phyloP scores from a whole-genome alignment of 2,113 vertebrate species.

The Zingel zingel region DNA sequence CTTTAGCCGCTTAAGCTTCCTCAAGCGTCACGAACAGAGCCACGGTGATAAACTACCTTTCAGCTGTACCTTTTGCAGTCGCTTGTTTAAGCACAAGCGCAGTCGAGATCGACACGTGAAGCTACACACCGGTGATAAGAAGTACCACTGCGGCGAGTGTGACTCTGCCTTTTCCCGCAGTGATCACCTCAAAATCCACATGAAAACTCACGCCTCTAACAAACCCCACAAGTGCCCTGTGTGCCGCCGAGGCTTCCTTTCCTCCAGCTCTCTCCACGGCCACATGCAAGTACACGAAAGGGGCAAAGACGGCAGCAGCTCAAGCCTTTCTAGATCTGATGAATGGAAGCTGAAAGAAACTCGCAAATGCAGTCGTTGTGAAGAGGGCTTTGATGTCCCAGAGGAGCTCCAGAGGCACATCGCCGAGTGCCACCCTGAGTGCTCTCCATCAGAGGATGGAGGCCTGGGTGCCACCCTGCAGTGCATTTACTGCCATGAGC shows the following conservation, averaged over 20 bases:
- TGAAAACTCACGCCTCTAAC: conserved; percentile 99
- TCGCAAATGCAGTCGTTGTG: conserved; percentile 97
- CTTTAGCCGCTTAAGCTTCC: conserved; percentile 97
- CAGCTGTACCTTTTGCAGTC: conserved; percentile 97
- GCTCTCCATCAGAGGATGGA: conserved; percentile 94
- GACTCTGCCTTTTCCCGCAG: conserved; percentile 97
- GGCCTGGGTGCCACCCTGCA: conserved; percentile 91
- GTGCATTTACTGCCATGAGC: conserved; percentile 97
- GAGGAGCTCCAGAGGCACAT: conserved; percentile 98
- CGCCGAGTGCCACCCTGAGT: conserved; percentile 96
- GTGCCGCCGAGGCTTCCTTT: conserved; percentile 96
- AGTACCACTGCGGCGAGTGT: conserved; percentile 98
- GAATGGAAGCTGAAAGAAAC: conserved; percentile 97
- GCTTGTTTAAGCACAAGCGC: conserved; percentile 98
- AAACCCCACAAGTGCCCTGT: conserved; percentile 99
- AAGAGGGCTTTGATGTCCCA: conserved; percentile 97
- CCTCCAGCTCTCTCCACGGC: conserved; percentile 95
- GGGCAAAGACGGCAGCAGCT: conserved; percentile 91
- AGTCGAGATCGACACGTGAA: conserved; percentile 98
- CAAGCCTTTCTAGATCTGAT: conserved; percentile 88
- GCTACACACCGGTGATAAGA: conserved; percentile 97
- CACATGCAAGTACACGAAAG: conserved; percentile 99
- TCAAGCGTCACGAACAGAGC: conserved; percentile 98
- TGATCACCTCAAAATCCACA: conserved; percentile 98
- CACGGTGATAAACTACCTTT: conserved; percentile 98